phyloP scores from a whole-genome alignment of 92 coral and sea anemone genomes.

The Zoanthus solanderi region DNA sequence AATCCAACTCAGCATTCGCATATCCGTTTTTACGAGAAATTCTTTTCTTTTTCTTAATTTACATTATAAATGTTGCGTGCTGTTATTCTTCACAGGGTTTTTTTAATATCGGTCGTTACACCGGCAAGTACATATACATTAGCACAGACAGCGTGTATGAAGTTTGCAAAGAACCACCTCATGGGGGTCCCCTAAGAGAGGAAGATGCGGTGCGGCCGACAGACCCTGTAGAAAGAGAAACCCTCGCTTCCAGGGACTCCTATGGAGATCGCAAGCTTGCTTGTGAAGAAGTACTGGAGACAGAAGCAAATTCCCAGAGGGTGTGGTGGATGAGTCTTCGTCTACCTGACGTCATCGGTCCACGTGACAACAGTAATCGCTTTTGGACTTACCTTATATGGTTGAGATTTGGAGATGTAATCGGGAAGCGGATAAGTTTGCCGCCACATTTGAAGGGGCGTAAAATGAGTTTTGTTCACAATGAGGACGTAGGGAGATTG shows the following conservation, averaged over 20 bases:
- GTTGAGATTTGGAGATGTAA: constrained; percentile 83
- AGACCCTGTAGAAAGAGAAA: constrained; percentile 67
- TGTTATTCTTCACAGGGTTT: constrained; percentile 60
- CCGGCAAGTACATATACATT: constrained; percentile 85
- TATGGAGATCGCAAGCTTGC: constrained; percentile 85
- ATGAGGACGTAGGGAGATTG: constrained; percentile 81
- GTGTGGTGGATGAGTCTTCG: constrained; percentile 82
- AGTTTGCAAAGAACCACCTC: constrained; percentile 81
- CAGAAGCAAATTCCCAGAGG: constrained; percentile 66
- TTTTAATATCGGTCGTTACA: constrained; percentile 71
- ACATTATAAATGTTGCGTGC: not conserved
- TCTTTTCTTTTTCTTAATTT: no score
- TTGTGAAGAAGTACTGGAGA: constrained; percentile 84
- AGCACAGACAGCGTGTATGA: constrained; percentile 96
- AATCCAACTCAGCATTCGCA: no score
- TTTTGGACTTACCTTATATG: constrained; percentile 95
- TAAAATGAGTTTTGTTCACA: constrained; percentile 82
- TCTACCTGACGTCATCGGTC: constrained; percentile 96
- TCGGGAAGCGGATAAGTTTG: constrained; percentile 70
- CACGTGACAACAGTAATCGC: constrained; percentile 95
- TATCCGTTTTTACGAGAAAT: no score
- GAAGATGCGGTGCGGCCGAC: constrained; percentile 91
- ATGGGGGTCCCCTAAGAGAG: constrained; percentile 85
- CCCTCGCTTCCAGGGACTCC: constrained; percentile 66
- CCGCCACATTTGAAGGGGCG: constrained; percentile 76